Conservation (phyloP, 2,797 vertebrate genomes). For the Diplodus sargus region DNA sequence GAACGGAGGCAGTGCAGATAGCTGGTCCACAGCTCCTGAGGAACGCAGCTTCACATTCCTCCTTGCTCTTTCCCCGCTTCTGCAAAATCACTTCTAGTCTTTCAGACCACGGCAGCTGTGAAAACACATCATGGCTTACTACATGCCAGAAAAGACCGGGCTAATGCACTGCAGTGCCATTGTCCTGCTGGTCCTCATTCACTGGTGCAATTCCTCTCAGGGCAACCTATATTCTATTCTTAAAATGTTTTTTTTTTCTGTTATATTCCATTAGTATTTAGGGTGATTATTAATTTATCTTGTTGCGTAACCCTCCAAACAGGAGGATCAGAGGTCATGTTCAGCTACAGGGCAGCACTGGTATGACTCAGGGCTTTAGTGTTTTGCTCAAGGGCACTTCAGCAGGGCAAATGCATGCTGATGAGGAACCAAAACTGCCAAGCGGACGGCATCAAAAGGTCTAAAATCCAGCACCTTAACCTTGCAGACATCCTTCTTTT, state of each 20-base stretch:
- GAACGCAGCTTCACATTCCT: slow-evolving; percentile 80
- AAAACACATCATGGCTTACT: slow-evolving; percentile 72
- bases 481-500: neutral
- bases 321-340: slow-evolving; percentile 19
- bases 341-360: neutral
- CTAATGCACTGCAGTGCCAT: slow-evolving; percentile 53
- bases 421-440: neutral
- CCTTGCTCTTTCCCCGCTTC: slow-evolving; percentile 61
- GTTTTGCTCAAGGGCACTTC: neutral
- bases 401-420: slow-evolving; percentile 8
- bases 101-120: slow-evolving; percentile 75
- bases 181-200: slow-evolving; percentile 39
- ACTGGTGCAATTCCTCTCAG: slow-evolving; percentile 4
- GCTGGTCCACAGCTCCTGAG: slow-evolving; percentile 73
- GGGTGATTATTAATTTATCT: slow-evolving; percentile 1
- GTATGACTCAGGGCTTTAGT: slow-evolving; percentile 1
- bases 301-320: neutral
- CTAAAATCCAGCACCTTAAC: neutral
- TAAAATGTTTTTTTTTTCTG: slow-evolving; percentile 14
- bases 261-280: neutral
- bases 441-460: neutral
- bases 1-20: slow-evolving; percentile 60
- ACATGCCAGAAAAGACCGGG: slow-evolving; percentile 58
- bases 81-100: slow-evolving; percentile 71
- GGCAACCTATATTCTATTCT: neutral